Evolutionary conservation across 2,797 vertebrate genomes (phyloP), one percentile per base, ranked within the genome.

Genomic region (Perodicticus potto): DNA sequence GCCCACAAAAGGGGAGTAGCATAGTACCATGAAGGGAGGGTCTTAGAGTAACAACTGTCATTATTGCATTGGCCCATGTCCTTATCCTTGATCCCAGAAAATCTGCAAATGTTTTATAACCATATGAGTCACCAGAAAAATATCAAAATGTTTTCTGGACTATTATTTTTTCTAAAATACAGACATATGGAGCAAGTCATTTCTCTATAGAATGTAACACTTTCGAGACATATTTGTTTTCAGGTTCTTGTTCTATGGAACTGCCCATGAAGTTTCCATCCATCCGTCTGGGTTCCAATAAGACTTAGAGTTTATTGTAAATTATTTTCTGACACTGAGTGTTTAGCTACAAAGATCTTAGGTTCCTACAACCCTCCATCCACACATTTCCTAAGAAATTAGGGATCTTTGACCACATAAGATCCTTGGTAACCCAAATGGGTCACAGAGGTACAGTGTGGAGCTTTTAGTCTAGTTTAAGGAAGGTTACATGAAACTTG

Each of bases 261-360:
- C 29, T 80, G 12, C 12, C 86, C 9, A 2, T 78, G 34, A 94
- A 73, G 22, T 94, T 89, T 70, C 43, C 53, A 80, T 14, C 23
- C 29, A 53, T 80, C 49, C 74, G 70, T 80, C 16, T 17, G 49
- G 29, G 11, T 43, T 27, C 34, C 25, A 74, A 49, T 12, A 90
- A 6, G 10, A 13, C n/a, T 86, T 92, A n/a, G 61, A 84, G 14
- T 90, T 85, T 89, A 70, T 43, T 78, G 20, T 76, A 93, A 88
- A 59, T 20, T 63, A 3, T 37, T 20, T 69, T 20, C 14, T 87
- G 23, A 93, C 40, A 70, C 13, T 65, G 19, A 63, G 11, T 81
- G 8, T 77, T 17, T 0, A n/a, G 7, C 20, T 70, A 55, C 65
- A 4, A 37, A 92, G 45, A 78, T 1, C 14, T 17, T 27, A 70